Evolutionary conservation across 2,797 vertebrate species (phyloP).

Genomic region (Acrossocheilus wenchowensis): DNA sequence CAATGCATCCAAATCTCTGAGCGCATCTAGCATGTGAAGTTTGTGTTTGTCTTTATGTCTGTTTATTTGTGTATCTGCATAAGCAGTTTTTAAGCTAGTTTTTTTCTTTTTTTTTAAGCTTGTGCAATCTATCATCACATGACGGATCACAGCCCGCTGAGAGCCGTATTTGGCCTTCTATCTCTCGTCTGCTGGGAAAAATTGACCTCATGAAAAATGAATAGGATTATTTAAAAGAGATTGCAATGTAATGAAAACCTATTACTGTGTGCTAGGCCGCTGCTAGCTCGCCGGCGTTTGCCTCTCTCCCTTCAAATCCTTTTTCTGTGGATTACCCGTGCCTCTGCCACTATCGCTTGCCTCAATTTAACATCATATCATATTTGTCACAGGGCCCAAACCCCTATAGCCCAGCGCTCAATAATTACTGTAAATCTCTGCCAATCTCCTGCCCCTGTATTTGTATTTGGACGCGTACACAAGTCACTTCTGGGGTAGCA

Average conservation of each 20-base stretch:
- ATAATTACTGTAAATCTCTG: slow-evolving; percentile 50
- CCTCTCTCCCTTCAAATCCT: slow-evolving; percentile 34
- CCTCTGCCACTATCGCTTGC: slow-evolving; percentile 32
- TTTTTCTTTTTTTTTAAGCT: slow-evolving; percentile 1
- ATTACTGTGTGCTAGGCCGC: slow-evolving; percentile 50
- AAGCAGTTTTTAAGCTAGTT: slow-evolving; percentile 5
- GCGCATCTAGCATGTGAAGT: background rate
- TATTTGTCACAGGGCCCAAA: slow-evolving; percentile 46
- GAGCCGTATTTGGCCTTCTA: slow-evolving; percentile 35
- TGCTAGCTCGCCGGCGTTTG: slow-evolving; percentile 36
- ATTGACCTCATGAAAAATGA: slow-evolving; percentile 61
- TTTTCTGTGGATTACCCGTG: slow-evolving; percentile 45
- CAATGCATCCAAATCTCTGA: background rate
- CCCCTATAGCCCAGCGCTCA: slow-evolving; percentile 41
- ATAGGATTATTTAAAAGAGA: slow-evolving; percentile 61
- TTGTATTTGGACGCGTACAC: slow-evolving; percentile 32
- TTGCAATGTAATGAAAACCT: slow-evolving; percentile 58
- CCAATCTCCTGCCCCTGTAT: slow-evolving; percentile 38
- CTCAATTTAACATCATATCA: slow-evolving; percentile 53
- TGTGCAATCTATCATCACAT: slow-evolving; percentile 16
- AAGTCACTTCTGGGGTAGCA: slow-evolving; percentile 29
- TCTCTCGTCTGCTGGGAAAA: slow-evolving; percentile 51
- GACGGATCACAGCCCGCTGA: slow-evolving; percentile 16
- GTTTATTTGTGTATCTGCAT: slow-evolving; percentile 20
- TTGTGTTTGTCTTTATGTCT: slow-evolving; percentile 15